phyloP scores from a whole-genome alignment of 2,797 vertebrate genomes.

The Tapirus indicus region DNA sequence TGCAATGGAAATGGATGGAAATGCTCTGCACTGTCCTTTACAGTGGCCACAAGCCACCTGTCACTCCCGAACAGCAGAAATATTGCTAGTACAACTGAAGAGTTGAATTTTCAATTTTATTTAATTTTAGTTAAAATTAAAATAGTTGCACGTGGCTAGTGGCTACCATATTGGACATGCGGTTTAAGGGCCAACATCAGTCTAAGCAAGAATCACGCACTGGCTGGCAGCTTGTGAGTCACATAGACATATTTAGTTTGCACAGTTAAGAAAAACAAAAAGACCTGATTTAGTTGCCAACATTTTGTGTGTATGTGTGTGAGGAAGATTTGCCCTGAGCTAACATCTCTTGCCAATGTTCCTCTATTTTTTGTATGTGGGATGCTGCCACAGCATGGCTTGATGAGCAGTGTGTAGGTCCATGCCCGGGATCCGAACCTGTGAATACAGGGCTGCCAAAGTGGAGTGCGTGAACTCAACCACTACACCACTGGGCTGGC shows the following conservation, averaged over 20 bases:
- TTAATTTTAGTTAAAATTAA: constrained; percentile 8
- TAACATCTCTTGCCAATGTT: no score
- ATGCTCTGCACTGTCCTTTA: neutral
- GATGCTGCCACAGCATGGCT: no score
- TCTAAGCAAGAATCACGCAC: neutral
- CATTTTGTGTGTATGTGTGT: neutral
- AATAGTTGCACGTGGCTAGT: neutral
- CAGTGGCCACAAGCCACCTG: neutral
- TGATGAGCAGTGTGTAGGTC: no score
- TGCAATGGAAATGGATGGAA: neutral
- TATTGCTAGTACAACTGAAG: neutral
- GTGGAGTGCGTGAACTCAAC: no score
- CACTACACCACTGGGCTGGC: no score
- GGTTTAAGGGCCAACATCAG: neutral
- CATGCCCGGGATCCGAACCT: no score
- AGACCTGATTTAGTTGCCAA: neutral
- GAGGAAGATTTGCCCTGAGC: no score
- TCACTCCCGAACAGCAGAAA: neutral
- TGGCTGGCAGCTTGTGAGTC: neutral
- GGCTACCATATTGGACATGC: neutral
- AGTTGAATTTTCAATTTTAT: neutral
- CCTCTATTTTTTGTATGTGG: no score
- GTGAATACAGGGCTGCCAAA: no score
- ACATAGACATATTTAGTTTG: neutral
- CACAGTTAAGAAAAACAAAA: neutral